Conservation (phyloP, 2,888 invertebrate genomes). For the Drosophila bunnanda region DNA sequence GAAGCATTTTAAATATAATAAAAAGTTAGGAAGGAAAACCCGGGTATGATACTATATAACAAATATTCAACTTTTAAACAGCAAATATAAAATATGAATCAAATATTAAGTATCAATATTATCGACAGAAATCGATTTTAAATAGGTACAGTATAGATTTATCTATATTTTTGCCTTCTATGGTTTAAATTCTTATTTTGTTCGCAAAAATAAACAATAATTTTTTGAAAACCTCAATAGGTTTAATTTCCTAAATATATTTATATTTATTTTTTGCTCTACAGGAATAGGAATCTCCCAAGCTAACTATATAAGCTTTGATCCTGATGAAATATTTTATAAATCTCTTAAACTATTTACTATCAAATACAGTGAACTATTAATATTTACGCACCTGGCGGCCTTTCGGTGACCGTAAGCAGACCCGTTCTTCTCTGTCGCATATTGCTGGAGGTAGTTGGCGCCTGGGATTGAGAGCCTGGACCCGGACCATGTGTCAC, state of each 20-base stretch:
- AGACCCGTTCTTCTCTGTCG: conserved; percentile 92
- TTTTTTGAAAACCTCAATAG: not conserved
- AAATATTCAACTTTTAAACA: no score
- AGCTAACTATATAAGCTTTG: not conserved
- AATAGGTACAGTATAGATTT: no score
- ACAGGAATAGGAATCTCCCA: not conserved
- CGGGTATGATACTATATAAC: no score
- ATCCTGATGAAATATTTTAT: no score
- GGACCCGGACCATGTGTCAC: conserved; percentile 68
- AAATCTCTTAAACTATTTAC: not conserved
- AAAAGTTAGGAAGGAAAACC: no score
- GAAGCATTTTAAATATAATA: conserved; percentile 1
- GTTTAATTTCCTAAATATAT: not conserved
- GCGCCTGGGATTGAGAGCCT: conserved; percentile 50
- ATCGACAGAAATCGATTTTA: no score
- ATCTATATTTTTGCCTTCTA: no score
- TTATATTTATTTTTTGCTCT: not conserved
- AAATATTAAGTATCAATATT: no score
- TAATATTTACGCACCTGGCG: conserved; percentile 88
- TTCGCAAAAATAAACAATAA: no score
- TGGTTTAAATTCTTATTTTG: no score
- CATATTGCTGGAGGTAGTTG: conserved; percentile 83
- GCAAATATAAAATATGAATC: no score
- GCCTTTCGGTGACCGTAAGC: conserved; percentile 93
- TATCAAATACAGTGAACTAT: not conserved